These are phyloP conservation scores for Erythrocercus mccallii DNA, from an alignment of 2,113 vertebrate species.

Conservation along the genomic window DNA sequence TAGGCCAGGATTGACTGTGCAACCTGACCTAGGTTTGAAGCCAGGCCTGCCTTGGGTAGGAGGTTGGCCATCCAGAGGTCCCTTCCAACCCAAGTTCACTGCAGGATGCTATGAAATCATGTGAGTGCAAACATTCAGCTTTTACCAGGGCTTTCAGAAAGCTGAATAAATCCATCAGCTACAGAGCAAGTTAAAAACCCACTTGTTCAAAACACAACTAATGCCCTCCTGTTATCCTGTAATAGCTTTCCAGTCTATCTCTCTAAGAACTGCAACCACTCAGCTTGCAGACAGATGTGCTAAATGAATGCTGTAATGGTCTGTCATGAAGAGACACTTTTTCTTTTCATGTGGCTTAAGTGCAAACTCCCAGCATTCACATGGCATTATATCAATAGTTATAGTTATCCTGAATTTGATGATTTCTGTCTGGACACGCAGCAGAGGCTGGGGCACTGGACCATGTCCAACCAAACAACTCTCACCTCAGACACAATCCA, in stretches of 20 bases:
- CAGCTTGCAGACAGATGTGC: rapidly evolving
- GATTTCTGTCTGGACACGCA: not conserved
- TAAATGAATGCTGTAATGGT: rapidly evolving
- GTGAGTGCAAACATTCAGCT: not conserved
- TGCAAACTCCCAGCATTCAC: not conserved
- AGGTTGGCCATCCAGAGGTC: not conserved
- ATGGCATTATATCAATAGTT: not conserved
- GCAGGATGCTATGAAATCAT: not conserved
- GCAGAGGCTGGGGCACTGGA: not conserved
- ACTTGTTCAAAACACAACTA: not conserved
- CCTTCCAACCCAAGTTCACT: not conserved
- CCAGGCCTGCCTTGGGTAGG: not conserved
- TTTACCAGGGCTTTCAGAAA: not conserved
- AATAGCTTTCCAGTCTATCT: not conserved
- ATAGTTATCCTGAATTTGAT: not conserved
- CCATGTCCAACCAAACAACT: not conserved
- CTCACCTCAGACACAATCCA: not conserved
- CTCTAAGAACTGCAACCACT: not conserved
- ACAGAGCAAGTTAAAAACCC: not conserved
- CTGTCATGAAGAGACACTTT: not conserved
- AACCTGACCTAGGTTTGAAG: not conserved
- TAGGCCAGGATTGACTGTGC: not conserved
- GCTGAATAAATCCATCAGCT: not conserved
- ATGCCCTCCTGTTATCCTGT: not conserved
- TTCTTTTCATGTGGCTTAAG: not conserved